Conservation (phyloP, 2,113 vertebrate species). For the Hiodon alosoides region DNA sequence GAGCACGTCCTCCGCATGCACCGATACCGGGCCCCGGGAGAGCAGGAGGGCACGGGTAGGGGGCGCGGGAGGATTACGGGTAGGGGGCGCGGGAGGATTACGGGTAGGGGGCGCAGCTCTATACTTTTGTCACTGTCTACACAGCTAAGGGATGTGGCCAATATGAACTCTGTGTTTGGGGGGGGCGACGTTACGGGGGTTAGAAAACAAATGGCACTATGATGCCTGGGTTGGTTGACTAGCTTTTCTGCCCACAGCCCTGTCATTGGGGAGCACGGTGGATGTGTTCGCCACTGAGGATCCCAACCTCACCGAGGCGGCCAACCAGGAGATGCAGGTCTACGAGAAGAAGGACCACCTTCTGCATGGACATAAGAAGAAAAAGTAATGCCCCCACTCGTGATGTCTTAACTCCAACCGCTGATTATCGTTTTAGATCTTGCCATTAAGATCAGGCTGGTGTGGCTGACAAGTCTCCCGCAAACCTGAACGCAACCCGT, state of each 20-base stretch:
- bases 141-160: background rate
- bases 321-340: constrained; percentile 46
- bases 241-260: constrained; percentile 31
- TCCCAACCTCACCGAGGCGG: constrained; percentile 43
- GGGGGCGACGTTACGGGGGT: too few relatives aligned
- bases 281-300: constrained; percentile 51
- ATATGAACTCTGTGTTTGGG: background rate
- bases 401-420: too few relatives aligned
- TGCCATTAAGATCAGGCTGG: background rate
- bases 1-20: constrained; percentile 53
- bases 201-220: too few relatives aligned
- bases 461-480: background rate
- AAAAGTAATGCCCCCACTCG: constrained; percentile 31
- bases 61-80: background rate
- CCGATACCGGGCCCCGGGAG: constrained; percentile 35
- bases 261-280: constrained; percentile 49
- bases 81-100: background rate
- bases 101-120: background rate
- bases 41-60: constrained; percentile 45
- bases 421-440: background rate
- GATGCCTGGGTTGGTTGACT: too few relatives aligned
- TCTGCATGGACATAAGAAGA: constrained; percentile 44
- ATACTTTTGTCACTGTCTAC: background rate
- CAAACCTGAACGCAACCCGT: background rate
- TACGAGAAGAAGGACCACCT: constrained; percentile 52